Percentiles rank a stretch among this genome's conserved stretches.
Conservation (phyloP, 2,797 vertebrate species). For the Gymnothorax reevesii region DNA sequence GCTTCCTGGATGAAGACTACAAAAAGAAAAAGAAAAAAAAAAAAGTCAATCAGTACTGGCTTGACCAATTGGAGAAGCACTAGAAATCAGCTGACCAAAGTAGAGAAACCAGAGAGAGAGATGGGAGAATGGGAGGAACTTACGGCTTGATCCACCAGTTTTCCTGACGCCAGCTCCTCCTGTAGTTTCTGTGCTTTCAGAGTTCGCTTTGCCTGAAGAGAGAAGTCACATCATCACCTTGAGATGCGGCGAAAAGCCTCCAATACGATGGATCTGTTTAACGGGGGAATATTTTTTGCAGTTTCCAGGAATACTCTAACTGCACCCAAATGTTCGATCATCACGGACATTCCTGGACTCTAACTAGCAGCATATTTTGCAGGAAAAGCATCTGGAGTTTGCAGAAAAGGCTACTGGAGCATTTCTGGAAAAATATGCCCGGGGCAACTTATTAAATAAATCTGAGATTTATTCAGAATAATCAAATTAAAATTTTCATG, state of each 20-base stretch:
- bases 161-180: conserved; percentile 95
- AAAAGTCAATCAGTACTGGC: not conserved
- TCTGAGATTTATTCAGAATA: too few relatives aligned
- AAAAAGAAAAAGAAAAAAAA: conserved; percentile 37
- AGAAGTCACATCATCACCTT: not conserved
- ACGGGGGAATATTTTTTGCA: not conserved
- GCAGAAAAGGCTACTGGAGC: not conserved
- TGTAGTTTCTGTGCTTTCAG: conserved; percentile 98
- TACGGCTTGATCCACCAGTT: conserved; percentile 87
- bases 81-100: not conserved
- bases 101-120: not conserved
- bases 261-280: not conserved
- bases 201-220: conserved; percentile 87
- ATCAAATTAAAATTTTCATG: not conserved
- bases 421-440: too few relatives aligned
- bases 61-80: not conserved
- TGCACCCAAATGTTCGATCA: not conserved
- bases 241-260: not conserved
- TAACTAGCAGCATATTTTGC: not conserved
- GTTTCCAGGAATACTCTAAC: not conserved
- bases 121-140: conserved; percentile 50
- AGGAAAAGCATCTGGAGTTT: not conserved
- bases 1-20: conserved; percentile 80
- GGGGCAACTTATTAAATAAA: too few relatives aligned
- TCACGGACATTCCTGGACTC: not conserved